These are phyloP conservation scores for Haemorhous mexicanus DNA, from an alignment of 2,113 vertebrate genomes.

Conservation along the genomic window DNA sequence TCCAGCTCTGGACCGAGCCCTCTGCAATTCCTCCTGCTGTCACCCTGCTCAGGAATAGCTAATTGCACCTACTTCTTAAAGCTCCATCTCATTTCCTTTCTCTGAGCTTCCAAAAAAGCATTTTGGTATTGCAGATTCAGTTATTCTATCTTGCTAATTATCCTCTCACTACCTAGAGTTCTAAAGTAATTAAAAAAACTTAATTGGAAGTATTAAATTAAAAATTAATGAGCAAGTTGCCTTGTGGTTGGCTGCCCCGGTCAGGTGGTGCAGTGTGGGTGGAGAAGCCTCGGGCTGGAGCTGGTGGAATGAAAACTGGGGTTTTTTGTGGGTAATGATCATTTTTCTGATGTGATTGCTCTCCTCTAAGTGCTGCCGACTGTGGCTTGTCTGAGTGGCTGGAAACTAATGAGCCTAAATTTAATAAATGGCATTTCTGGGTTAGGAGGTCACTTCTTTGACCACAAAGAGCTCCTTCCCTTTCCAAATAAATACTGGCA, in stretches of 20 bases:
- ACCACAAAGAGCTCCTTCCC: not conserved
- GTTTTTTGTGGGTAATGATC: not conserved
- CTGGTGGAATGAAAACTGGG: not conserved
- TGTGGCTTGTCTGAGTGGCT: not conserved
- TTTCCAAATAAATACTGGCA: not conserved
- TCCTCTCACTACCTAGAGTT: not conserved
- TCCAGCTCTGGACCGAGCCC: not conserved
- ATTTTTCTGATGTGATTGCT: not conserved
- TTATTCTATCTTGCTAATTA: not conserved
- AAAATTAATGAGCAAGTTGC: not conserved
- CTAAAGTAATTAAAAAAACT: not conserved
- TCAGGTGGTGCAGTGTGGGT: not conserved
- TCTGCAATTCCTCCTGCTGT: not conserved
- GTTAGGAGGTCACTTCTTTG: not conserved
- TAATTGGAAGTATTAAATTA: not conserved
- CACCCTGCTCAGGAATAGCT: not conserved
- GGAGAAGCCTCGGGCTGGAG: not conserved
- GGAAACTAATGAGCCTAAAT: not conserved
- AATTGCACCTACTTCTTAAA: rapidly evolving
- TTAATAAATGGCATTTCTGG: not conserved
- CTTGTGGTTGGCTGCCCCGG: not conserved
- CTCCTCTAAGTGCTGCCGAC: not conserved
- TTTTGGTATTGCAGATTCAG: not conserved
- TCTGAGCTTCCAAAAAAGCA: not conserved
- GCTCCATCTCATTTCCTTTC: not conserved